Evolutionary conservation across 2,888 invertebrate species (phyloP).

Genomic region (Uropetala carovei): DNA sequence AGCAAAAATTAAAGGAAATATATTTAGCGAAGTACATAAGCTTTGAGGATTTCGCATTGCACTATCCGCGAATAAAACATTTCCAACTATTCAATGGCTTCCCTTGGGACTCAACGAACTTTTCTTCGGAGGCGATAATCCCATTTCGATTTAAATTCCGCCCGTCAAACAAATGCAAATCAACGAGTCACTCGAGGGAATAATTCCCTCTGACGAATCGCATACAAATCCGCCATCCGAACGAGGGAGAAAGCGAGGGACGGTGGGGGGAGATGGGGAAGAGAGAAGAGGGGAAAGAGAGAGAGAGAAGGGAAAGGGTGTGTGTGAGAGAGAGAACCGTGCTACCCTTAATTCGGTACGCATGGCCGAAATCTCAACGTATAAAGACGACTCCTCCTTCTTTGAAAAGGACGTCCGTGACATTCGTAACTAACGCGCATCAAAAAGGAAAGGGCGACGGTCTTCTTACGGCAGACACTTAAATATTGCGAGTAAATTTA

Average conservation of each 20-base stretch:
- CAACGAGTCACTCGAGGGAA: not conserved
- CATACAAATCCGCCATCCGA: not conserved
- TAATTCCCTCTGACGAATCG: not conserved
- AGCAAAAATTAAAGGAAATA: no score
- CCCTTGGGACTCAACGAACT: not conserved
- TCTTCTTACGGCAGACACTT: no score
- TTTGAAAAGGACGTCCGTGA: no score
- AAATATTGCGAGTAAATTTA: no score
- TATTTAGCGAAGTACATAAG: no score
- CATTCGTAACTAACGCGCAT: no score
- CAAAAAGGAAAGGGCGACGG: no score
- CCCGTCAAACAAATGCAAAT: not conserved
- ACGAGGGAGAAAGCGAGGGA: not conserved
- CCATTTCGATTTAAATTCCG: not conserved
- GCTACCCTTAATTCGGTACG: no score
- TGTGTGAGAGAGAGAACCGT: not conserved
- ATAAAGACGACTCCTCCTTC: no score
- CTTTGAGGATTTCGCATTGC: no score
- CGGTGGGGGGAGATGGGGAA: not conserved
- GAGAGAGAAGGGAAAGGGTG: no score
- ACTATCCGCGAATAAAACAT: constrained; percentile 20
- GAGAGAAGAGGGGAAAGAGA: not conserved
- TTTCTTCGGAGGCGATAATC: not conserved
- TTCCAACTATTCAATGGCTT: not conserved
- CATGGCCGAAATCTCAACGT: no score